Percentiles rank a stretch among this genome's conserved stretches.
phyloP scores from a whole-genome alignment of 2,888 invertebrate genomes.

The Tetragonula carbonaria region DNA sequence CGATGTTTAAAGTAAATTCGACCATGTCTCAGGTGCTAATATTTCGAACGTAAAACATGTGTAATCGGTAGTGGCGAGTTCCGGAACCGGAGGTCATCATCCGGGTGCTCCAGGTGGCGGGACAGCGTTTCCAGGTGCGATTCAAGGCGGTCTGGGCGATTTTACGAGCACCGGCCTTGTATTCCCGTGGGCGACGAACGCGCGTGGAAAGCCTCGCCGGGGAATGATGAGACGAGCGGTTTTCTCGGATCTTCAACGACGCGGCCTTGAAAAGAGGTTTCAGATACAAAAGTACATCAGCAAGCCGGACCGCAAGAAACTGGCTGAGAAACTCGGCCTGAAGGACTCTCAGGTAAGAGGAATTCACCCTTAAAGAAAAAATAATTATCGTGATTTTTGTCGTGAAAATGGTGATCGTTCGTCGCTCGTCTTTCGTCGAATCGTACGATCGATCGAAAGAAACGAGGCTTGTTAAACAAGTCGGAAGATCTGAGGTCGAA shows the following conservation, averaged over 20 bases:
- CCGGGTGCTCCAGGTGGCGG: slow-evolving; percentile 77
- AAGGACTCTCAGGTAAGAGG: slow-evolving; percentile 97
- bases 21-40: no score
- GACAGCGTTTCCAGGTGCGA: slow-evolving; percentile 78
- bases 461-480: background rate
- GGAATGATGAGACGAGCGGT: slow-evolving; percentile 99
- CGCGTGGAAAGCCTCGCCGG: slow-evolving; percentile 95
- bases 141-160: slow-evolving; percentile 79
- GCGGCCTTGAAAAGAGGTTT: slow-evolving; percentile 97
- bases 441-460: background rate
- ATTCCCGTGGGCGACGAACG: slow-evolving; percentile 96
- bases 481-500: background rate
- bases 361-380: background rate
- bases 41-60: background rate
- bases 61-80: slow-evolving; percentile 82
- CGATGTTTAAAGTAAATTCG: background rate
- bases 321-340: slow-evolving; percentile 97
- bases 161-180: slow-evolving; percentile 83
- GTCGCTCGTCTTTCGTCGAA: background rate
- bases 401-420: background rate
- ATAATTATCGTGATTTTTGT: no score
- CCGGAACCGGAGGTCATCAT: slow-evolving; percentile 84
- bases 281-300: slow-evolving; percentile 99
- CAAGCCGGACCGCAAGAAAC: slow-evolving; percentile 98
- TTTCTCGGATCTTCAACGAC: slow-evolving; percentile 97